phyloP scores from a whole-genome alignment of 2,888 invertebrate species.

The Tubulanus polymorphus region DNA sequence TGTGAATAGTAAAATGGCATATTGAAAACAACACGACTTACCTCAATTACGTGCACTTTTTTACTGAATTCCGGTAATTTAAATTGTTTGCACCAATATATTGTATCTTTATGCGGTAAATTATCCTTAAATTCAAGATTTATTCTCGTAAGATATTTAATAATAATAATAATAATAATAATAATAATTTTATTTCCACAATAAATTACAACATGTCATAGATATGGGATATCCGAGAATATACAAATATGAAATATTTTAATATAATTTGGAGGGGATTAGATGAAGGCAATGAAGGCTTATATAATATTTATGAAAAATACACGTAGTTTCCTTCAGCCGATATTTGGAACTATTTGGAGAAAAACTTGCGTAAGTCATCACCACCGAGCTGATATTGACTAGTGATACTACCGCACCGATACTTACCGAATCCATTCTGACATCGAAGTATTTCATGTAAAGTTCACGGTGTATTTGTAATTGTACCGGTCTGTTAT shows the following conservation, averaged over 20 bases:
- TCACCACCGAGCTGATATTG: too few relatives aligned
- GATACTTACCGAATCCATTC: not conserved
- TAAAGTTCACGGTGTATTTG: conserved; percentile 13
- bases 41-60: not conserved
- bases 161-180: too few relatives aligned
- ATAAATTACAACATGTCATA: too few relatives aligned
- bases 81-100: not conserved
- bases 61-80: not conserved
- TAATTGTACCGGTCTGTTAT: conserved; percentile 2
- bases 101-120: not conserved
- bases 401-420: not conserved
- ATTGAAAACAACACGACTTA: not conserved
- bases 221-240: not conserved
- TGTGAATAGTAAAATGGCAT: not conserved
- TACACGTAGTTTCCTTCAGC: not conserved
- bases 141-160: too few relatives aligned
- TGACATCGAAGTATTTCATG: not conserved
- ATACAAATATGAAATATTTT: too few relatives aligned
- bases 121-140: not conserved
- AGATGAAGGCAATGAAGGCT: not conserved
- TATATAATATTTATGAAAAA: not conserved
- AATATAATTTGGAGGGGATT: too few relatives aligned
- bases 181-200: too few relatives aligned
- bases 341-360: not conserved
- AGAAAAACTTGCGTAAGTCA: too few relatives aligned